phyloP scores from a whole-genome alignment of 2,888 invertebrate genomes.

The Thymelicus lineola region DNA sequence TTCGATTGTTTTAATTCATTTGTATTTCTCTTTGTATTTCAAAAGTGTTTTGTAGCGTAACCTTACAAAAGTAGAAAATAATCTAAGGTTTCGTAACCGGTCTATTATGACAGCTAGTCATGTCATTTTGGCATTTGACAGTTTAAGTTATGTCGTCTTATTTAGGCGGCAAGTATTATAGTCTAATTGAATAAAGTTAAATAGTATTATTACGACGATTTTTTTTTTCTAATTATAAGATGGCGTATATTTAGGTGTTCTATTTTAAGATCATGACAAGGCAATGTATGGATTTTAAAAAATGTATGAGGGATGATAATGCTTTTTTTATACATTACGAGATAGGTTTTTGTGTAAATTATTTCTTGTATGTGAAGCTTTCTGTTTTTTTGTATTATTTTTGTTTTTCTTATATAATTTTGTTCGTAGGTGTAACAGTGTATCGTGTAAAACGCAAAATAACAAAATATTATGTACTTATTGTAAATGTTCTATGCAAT shows the following conservation, averaged over 20 bases:
- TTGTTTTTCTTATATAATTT: conserved; percentile 48
- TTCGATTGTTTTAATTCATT: neutral
- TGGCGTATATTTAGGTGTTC: conserved; percentile 82
- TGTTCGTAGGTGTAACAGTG: conserved; percentile 50
- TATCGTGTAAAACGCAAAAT: conserved; percentile 50
- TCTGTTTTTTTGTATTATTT: conserved; percentile 53
- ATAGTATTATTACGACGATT: conserved; percentile 67
- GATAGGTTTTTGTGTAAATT: conserved; percentile 67
- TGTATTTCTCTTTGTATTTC: neutral
- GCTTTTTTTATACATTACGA: conserved; percentile 61
- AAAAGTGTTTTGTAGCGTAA: neutral
- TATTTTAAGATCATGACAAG: conserved; percentile 80
- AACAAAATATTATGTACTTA: conserved; percentile 55
- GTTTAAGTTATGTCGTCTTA: conserved; percentile 54
- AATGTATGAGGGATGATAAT: conserved; percentile 56
- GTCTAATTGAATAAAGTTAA: conserved; percentile 55
- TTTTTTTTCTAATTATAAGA: conserved; percentile 72
- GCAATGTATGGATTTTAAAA: conserved; percentile 63
- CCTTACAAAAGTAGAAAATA: conserved; percentile 8
- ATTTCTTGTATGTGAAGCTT: conserved; percentile 71
- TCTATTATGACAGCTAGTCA: conserved; percentile 70
- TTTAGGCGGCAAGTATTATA: conserved; percentile 62
- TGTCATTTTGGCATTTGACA: conserved; percentile 70
- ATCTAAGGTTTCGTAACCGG: conserved; percentile 25
- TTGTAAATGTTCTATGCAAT: conserved; percentile 46